Base-by-base conservation (phyloP, 2,888 invertebrate species). In the Pristionchus arcanus region DNA sequence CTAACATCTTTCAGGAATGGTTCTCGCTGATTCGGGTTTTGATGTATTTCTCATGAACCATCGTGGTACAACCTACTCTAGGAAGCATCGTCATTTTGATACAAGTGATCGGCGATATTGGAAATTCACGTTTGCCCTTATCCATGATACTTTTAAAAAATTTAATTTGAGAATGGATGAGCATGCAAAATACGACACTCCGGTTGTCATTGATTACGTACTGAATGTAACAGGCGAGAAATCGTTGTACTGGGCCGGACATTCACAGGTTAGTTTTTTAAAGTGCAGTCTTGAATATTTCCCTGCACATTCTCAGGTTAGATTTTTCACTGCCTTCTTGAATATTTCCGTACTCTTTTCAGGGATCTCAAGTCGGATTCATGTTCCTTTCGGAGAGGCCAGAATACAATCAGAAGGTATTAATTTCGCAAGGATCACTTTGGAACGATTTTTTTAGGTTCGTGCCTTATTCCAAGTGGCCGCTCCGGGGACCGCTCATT, bases 1-100 rank as follows among this genome's bases (percentile, higher is more conserved):
- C 42, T 15, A 1, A 53, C 2, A n/a, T 37, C 5, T 63, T 85
- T 15, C 59, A 85, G 85, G 34, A 13, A 34, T 85, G 34, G 28
- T 85, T 0, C 59, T 85, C 2, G 31, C 85, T 13, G 85, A 85
- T 59, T 31, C 55, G 21, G 85, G 85, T 13, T 85, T 85, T 25
- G 85, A 85, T 34, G 85, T 85, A 5, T 85, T 55, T 34, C 55
- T 85, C 16, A 63, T 55, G 55, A 85, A 85, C 25, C 55, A 63
- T 59, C 85, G 85, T 19, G 85, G 85, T 21, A 31, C 85, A 0
- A 25, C 34, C 15, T 85, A 85, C 34, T 25, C 34, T 25, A 85
- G 85, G 21, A 85, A 34, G 1, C 85, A 85, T 34, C 55, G 63
- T 1, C 2, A 31, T 15, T 37, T 85, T 9, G 59, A 59, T 9